Base-by-base conservation (phyloP, 2,113 vertebrate species). In the Geococcyx californianus region DNA sequence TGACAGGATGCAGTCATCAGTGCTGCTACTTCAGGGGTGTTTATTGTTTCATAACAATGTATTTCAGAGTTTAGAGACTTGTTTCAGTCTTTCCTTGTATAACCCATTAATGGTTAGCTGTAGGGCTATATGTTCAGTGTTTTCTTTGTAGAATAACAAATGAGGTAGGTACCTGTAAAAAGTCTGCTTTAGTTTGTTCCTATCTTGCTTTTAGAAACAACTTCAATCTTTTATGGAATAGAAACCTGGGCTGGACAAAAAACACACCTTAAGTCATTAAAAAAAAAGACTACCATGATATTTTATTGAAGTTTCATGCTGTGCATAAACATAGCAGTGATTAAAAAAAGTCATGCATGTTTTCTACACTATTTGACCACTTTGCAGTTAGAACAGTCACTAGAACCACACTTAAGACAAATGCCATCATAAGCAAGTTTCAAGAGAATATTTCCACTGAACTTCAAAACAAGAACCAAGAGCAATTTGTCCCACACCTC, bases 221-320 rank as follows among this genome's bases (percentile, higher is more conserved):
- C 11, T 34, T 45, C 29, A 16, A 44, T 29, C 4, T 47, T 51
- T 40, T 47, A 25, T 74, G 13, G 16, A 78, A 68, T 5, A 45
- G 45, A 44, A 34, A 33, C 6, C 42, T 51, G n/a, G 69, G 82
- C 11, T 19, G 49, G 15, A 54, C 10, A 51, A 52, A 52, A 86
- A 67, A 84, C 87, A 47, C 52, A 55, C 42, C 34, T 0, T 38
- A 51, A 72, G n/a, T 84, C 67, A 51, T 87, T 85, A 25, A 52
- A 28, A 69, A 78, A 95, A 79, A 60, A 80, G 14, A 58, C 96
- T 95, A 97, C 83, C 68, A 82, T 91, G 83, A 87, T 95, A 94
- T 58, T 98, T 98, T 98, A 98, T 98, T 98, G 88, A 96, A 87
- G 49, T 88, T 93, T 69, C 97, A 98, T 98, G 97, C 97, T 97